Conservation (phyloP, 92 coral and sea anemone species). For the Ricordea florida region DNA sequence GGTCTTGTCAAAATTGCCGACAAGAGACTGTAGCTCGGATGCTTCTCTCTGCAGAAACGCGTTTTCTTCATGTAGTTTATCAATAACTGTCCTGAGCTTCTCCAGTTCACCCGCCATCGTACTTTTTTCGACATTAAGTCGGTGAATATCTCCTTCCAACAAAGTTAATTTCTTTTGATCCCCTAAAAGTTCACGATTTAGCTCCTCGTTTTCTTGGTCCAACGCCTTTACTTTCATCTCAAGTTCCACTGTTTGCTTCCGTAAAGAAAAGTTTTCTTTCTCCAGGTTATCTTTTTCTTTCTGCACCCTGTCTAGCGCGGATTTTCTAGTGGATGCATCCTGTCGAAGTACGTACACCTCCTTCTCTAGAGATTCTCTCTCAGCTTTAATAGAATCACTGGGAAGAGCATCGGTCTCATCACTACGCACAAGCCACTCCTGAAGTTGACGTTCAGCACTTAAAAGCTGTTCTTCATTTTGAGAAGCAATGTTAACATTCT, state of each 20-base stretch:
- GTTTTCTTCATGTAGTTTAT: conserved; percentile 79
- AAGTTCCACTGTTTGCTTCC: conserved; percentile 78
- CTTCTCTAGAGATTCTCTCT: conserved; percentile 78
- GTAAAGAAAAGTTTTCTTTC: conserved; percentile 71
- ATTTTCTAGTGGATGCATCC: conserved; percentile 70
- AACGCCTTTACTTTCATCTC: conserved; percentile 75
- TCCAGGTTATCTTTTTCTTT: conserved; percentile 83
- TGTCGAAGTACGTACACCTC: conserved; percentile 83
- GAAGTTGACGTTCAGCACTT: conserved; percentile 81
- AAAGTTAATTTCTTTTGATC: conserved; percentile 85
- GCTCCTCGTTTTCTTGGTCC: conserved; percentile 88
- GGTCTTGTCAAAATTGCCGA: conserved; percentile 72
- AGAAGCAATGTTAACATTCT: conserved; percentile 62
- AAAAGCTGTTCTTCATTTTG: conserved; percentile 68
- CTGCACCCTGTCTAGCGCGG: conserved; percentile 71
- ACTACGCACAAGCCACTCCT: conserved; percentile 72
- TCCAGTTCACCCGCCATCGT: conserved; percentile 75
- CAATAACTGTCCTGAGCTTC: conserved; percentile 68
- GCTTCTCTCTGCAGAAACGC: conserved; percentile 68
- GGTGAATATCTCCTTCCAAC: conserved; percentile 82
- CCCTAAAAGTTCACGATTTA: conserved; percentile 92
- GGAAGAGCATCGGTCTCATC: conserved; percentile 82
- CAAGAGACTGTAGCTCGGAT: conserved; percentile 68
- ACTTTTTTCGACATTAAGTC: conserved; percentile 77
- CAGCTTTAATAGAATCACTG: conserved; percentile 68